A percentile compares a stretch with the other conserved stretches of the same genome.
Conservation (phyloP, 2,888 invertebrate genomes). For the Limnephilus auricula region DNA sequence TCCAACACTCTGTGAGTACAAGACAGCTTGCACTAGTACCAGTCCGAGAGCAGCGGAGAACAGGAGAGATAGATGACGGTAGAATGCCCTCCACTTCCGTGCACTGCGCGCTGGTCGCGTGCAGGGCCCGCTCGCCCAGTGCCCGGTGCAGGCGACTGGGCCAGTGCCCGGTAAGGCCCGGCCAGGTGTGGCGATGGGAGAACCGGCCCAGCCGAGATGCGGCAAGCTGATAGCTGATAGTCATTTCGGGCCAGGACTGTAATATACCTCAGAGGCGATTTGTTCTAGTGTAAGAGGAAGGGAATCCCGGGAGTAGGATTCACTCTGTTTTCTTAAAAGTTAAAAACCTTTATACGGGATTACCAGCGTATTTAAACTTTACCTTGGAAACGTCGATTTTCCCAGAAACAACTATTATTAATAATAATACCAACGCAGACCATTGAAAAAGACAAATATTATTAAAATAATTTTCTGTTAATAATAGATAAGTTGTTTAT, state of each 20-base stretch:
- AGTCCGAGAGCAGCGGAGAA: not conserved
- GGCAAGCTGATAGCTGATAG: not conserved
- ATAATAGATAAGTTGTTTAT: too few species aligned
- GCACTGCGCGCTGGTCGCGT: conserved; percentile 6
- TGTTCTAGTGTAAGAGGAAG: conserved; percentile 22
- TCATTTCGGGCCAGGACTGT: conserved; percentile 10
- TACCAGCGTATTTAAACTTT: not conserved
- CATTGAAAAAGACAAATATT: too few species aligned
- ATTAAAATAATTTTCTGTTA: too few species aligned
- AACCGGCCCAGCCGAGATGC: not conserved
- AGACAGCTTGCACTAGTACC: not conserved
- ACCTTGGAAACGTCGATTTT: not conserved
- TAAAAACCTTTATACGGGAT: not conserved
- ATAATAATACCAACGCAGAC: not conserved
- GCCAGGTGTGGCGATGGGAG: not conserved
- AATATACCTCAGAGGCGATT: conserved; percentile 37
- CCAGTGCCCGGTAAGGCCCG: not conserved
- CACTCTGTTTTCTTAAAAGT: not conserved
- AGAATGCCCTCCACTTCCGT: conserved; percentile 22
- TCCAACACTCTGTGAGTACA: not conserved
- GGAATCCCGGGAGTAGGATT: not conserved
- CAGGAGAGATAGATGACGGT: not conserved
- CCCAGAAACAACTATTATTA: not conserved
- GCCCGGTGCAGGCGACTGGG: not conserved
- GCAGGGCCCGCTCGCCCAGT: not conserved